Percentiles rank a stretch among this genome's conserved stretches.
Conservation (phyloP, 2,797 vertebrate genomes). For the Chloroceryle inda region DNA sequence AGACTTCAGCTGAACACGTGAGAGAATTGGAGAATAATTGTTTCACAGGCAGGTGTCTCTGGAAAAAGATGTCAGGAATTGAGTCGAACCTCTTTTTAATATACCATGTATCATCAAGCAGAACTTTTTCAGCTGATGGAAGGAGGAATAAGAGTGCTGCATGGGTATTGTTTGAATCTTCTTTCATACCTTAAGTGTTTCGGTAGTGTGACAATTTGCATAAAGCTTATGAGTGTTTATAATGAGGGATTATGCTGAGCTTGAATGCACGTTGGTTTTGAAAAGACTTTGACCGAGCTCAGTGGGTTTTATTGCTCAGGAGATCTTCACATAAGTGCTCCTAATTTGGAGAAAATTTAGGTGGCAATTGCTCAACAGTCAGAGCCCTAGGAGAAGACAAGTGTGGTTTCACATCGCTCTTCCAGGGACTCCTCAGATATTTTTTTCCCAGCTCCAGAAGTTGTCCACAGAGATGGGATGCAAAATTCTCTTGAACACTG, state of each 20-base stretch:
- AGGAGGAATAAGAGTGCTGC: neutral
- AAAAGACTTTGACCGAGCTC: neutral
- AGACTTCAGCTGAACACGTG: neutral
- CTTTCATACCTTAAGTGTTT: neutral
- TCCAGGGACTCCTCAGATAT: neutral
- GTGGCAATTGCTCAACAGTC: neutral
- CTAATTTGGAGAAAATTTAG: neutral
- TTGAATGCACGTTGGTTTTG: neutral
- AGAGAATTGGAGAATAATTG: neutral
- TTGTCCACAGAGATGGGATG: neutral
- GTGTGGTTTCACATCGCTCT: neutral
- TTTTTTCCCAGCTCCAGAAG: neutral
- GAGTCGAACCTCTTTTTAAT: neutral
- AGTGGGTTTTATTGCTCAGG: constrained; percentile 10
- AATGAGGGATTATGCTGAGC: neutral
- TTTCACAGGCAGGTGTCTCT: neutral
- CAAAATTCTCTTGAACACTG: neutral
- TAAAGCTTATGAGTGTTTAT: neutral
- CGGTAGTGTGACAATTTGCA: neutral
- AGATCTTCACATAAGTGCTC: neutral
- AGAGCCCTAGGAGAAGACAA: neutral
- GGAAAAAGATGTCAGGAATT: neutral
- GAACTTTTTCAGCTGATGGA: neutral
- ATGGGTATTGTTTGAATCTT: neutral
- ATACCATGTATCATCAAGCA: neutral